These are phyloP conservation scores for Caenorhabditis sp. DNA, from an alignment of 2,888 invertebrate species.

Conservation along the genomic window DNA sequence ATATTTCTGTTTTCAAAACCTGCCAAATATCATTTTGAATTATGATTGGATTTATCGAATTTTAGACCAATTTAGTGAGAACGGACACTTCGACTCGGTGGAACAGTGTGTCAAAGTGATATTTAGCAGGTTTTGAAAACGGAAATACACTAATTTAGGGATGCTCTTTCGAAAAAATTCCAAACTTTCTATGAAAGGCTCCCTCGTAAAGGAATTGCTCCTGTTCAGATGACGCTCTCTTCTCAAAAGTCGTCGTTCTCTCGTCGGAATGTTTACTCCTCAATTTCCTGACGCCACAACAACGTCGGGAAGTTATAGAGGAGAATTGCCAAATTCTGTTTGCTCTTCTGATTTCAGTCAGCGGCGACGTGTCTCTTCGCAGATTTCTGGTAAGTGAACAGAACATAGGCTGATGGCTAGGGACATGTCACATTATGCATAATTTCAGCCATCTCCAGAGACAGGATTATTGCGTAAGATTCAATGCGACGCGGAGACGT, in stretches of 20 bases:
- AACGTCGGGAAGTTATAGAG: conserved; percentile 33
- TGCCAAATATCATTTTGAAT: no score
- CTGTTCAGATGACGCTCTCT: conserved; percentile 63
- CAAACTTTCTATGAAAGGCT: no score
- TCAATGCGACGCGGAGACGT: conserved; percentile 65
- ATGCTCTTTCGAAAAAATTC: no score
- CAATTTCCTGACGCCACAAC: conserved; percentile 44
- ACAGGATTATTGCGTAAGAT: conserved; percentile 9
- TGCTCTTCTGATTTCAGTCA: conserved; percentile 43
- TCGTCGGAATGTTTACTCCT: conserved; percentile 50
- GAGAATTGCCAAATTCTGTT: conserved; percentile 41
- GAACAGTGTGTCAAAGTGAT: no score
- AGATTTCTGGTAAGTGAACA: conserved; percentile 30
- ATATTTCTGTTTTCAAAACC: no score
- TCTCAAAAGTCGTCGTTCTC: conserved; percentile 40
- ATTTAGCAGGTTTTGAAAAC: no score
- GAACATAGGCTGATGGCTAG: neutral
- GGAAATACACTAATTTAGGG: no score
- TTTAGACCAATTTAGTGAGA: no score
- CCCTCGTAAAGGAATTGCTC: no score
- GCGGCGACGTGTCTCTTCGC: conserved; percentile 29
- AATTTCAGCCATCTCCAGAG: conserved; percentile 37
- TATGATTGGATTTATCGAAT: no score
- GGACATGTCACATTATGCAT: neutral
- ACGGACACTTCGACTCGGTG: no score